phyloP scores from a whole-genome alignment of 2,797 vertebrate genomes.

The Salmo trutta region DNA sequence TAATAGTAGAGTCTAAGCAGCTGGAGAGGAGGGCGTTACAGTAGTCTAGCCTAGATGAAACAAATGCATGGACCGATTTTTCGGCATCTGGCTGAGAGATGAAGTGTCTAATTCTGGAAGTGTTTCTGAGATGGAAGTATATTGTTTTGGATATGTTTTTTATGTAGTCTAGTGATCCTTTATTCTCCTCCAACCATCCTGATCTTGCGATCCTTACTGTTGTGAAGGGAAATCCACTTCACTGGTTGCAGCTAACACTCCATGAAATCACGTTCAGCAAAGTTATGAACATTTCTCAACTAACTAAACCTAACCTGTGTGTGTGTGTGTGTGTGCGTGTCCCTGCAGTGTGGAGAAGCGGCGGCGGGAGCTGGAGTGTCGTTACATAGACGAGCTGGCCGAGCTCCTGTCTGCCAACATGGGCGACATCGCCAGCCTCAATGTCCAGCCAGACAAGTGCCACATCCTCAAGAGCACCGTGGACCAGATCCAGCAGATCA shows the following conservation, averaged over 20 bases:
- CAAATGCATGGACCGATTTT: too few species aligned
- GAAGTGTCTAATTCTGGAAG: too few species aligned
- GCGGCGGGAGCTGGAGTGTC: constrained; percentile 90
- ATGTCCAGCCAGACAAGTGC: constrained; percentile 93
- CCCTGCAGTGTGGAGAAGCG: constrained; percentile 85
- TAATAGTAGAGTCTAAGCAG: too few species aligned
- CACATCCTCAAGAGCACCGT: constrained; percentile 92
- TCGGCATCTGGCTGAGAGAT: too few species aligned
- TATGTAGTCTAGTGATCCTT: not conserved
- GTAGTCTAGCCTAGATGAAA: too few species aligned
- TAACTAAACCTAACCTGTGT: not conserved
- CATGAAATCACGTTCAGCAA: constrained; percentile 3
- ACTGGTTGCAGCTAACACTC: not conserved
- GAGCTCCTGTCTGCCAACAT: constrained; percentile 94
- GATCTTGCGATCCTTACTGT: not conserved
- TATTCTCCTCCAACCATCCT: not conserved
- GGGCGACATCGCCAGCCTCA: constrained; percentile 90
- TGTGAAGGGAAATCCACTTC: not conserved
- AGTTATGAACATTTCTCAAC: not conserved
- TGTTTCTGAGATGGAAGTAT: too few species aligned
- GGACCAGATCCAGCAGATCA: constrained; percentile 96
- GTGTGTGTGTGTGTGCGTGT: not conserved
- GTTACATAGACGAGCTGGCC: constrained; percentile 92
- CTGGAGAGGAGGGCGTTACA: too few species aligned
- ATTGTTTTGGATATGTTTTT: not conserved